phyloP scores from a whole-genome alignment of 1,140 invertebrate species.

The Cylas formicarius region DNA sequence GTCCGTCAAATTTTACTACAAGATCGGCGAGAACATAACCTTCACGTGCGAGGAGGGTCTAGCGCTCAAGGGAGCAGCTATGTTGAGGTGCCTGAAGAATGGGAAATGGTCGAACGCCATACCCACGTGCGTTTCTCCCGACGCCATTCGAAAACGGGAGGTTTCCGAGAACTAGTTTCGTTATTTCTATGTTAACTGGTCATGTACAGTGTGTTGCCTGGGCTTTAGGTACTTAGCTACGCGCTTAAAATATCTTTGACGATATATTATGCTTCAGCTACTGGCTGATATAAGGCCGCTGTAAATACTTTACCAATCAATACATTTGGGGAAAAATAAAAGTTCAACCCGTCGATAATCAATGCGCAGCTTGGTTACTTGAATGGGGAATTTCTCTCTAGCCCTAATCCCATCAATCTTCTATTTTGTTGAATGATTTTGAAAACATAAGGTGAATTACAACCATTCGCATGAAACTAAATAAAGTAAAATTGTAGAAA shows the following conservation, averaged over 20 bases:
- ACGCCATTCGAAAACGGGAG: constrained; percentile 29
- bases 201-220: not conserved
- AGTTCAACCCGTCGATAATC: too few relatives aligned
- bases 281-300: not conserved
- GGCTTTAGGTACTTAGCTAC: not conserved
- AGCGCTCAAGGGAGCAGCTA: constrained; percentile 62
- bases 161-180: not conserved
- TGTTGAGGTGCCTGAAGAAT: constrained; percentile 68
- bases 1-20: constrained; percentile 78
- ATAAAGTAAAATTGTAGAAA: too few relatives aligned
- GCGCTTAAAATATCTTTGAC: not conserved
- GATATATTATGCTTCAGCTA: not conserved
- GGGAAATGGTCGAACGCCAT: constrained; percentile 81
- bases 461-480: too few relatives aligned
- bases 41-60: constrained; percentile 77
- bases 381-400: too few relatives aligned
- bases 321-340: too few relatives aligned
- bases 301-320: not conserved
- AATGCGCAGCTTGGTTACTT: too few relatives aligned
- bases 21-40: constrained; percentile 74
- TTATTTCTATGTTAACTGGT: not conserved
- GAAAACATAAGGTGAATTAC: too few relatives aligned
- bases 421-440: too few relatives aligned
- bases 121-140: constrained; percentile 55
- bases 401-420: too few relatives aligned